Evolutionary conservation across 2,113 vertebrate genomes (phyloP).

Genomic region (Bufo bufo): DNA sequence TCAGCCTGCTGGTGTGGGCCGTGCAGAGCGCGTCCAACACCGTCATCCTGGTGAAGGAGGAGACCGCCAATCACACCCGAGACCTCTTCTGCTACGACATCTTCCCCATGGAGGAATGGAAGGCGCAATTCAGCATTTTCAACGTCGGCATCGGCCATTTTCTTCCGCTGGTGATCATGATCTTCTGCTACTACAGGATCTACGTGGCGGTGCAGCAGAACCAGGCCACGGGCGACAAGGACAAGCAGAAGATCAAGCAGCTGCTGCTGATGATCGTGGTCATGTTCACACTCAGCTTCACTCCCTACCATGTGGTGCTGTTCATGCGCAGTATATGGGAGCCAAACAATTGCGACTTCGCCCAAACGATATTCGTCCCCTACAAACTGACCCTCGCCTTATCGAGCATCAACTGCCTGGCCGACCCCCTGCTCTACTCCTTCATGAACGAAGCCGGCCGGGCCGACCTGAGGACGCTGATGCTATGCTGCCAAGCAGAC

Average conservation of each 20-base stretch:
- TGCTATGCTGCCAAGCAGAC: constrained; percentile 64
- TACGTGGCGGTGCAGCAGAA: constrained; percentile 76
- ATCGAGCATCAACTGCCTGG: constrained; percentile 82
- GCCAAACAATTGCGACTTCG: constrained; percentile 34
- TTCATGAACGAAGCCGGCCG: constrained; percentile 81
- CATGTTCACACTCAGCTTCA: constrained; percentile 81
- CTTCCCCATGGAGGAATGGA: constrained; percentile 71
- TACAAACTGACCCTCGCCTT: constrained; percentile 80
- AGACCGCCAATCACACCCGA: constrained; percentile 61
- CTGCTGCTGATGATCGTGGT: constrained; percentile 76
- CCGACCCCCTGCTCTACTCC: constrained; percentile 87
- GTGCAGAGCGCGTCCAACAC: constrained; percentile 75
- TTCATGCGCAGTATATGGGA: constrained; percentile 74
- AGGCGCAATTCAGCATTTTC: constrained; percentile 67
- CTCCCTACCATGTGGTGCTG: constrained; percentile 79
- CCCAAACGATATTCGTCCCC: constrained; percentile 61
- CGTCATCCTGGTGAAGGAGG: constrained; percentile 68
- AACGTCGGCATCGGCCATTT: constrained; percentile 77
- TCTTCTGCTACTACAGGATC: constrained; percentile 78
- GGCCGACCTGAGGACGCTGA: constrained; percentile 71
- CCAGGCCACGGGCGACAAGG: constrained; percentile 75
- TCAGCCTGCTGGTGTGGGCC: constrained; percentile 76
- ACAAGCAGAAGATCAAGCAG: constrained; percentile 76
- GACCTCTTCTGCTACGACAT: constrained; percentile 78
- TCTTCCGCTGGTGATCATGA: constrained; percentile 73